Percentiles rank a stretch among this genome's conserved stretches.
These are phyloP conservation scores for Australoheros scitulus DNA, from an alignment of 2,113 vertebrate species.

Conservation along the genomic window DNA sequence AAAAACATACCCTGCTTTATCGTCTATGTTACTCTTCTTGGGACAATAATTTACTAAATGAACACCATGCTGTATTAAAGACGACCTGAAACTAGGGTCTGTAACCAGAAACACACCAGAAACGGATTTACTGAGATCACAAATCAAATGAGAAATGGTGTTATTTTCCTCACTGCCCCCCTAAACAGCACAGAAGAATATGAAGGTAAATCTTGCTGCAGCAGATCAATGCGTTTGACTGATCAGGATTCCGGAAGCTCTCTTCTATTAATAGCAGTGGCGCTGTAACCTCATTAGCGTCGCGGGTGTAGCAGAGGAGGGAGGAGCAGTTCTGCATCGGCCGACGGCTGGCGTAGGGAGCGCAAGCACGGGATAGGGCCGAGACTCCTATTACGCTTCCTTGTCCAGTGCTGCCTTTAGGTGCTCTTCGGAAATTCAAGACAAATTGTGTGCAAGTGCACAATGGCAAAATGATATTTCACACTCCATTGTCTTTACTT, in stretches of 20 bases:
- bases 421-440: not conserved
- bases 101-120: not conserved
- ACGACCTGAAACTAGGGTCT: not conserved
- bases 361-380: slow-evolving; percentile 54
- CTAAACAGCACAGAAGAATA: not conserved
- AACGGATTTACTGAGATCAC: not conserved
- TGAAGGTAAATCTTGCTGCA: not conserved
- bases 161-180: not conserved
- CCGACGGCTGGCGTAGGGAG: slow-evolving; percentile 51
- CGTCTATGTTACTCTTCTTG: not conserved
- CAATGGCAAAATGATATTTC: not conserved
- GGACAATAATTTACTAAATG: not conserved
- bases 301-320: not conserved
- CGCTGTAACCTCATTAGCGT: slow-evolving; percentile 21
- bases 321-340: slow-evolving; percentile 57
- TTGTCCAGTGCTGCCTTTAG: slow-evolving; percentile 22
- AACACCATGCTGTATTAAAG: not conserved
- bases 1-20: too few species aligned
- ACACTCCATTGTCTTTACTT: not conserved
- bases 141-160: not conserved
- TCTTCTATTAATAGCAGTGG: slow-evolving; percentile 36
- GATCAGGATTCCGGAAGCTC: not conserved
- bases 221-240: not conserved
- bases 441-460: too few species aligned
- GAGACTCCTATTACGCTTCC: slow-evolving; percentile 1